Evolutionary conservation across 2,113 vertebrate genomes (phyloP).

Genomic region (Merops nubicus): DNA sequence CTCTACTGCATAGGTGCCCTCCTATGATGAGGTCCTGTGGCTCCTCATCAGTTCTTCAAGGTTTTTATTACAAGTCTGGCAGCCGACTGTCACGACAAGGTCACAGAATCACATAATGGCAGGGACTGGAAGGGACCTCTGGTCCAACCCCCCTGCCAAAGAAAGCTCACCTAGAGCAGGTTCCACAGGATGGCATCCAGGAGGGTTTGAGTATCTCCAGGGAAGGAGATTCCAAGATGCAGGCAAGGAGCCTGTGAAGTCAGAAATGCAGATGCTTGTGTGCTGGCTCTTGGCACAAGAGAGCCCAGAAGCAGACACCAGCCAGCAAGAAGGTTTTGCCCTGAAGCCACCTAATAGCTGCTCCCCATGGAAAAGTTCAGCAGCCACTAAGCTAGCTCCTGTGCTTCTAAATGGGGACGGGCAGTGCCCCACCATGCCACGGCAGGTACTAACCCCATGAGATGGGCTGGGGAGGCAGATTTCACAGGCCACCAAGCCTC

Average conservation of each 20-base stretch:
- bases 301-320: background rate
- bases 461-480: background rate
- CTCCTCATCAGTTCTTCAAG: background rate
- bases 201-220: background rate
- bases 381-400: background rate
- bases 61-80: background rate
- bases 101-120: background rate
- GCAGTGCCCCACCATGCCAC: background rate
- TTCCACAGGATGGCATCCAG: background rate
- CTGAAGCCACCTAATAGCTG: background rate
- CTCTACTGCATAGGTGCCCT: background rate
- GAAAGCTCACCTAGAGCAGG: background rate
- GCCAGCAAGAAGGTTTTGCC: background rate
- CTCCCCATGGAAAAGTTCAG: background rate
- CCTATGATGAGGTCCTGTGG: background rate
- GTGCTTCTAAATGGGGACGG: background rate
- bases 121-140: background rate
- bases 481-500: background rate
- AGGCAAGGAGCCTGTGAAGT: background rate
- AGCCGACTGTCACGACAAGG: background rate
- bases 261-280: background rate
- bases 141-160: background rate
- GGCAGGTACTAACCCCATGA: background rate
- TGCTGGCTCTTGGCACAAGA: background rate
- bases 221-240: background rate